Conservation (phyloP, 2,888 invertebrate species). For the Disparrhopalites patrizii region DNA sequence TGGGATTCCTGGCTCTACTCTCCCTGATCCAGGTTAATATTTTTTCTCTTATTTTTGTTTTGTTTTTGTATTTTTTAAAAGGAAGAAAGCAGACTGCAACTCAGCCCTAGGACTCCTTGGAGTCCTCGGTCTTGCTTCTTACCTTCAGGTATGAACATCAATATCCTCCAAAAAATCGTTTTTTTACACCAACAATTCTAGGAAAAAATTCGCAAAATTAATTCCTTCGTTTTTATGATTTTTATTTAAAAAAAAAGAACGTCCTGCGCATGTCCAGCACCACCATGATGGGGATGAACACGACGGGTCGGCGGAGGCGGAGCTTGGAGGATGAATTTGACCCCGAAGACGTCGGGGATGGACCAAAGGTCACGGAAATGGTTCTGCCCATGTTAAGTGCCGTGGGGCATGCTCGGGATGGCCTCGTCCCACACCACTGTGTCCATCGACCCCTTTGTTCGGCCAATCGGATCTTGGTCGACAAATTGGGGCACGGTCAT, state of each 20-base stretch:
- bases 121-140: slow-evolving; percentile 44
- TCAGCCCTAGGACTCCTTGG: slow-evolving; percentile 45
- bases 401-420: slow-evolving; percentile 17
- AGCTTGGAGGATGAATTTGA: not conserved
- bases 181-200: too few species aligned
- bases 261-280: slow-evolving; percentile 24
- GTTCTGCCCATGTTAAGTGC: slow-evolving; percentile 23
- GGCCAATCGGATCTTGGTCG: slow-evolving; percentile 16
- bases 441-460: slow-evolving; percentile 19
- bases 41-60: slow-evolving; percentile 6
- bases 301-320: slow-evolving; percentile 7
- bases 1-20: slow-evolving; percentile 44
- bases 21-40: slow-evolving; percentile 42
- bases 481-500: slow-evolving; percentile 18
- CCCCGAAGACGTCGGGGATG: not conserved
- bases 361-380: slow-evolving; percentile 1
- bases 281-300: slow-evolving; percentile 2
- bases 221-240: too few species aligned
- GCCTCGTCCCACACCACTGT: slow-evolving; percentile 51
- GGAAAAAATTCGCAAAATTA: not conserved
- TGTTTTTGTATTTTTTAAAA: not conserved
- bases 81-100: slow-evolving; percentile 44
- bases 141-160: slow-evolving; percentile 45
- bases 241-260: slow-evolving; percentile 8
- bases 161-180: not conserved